Evolutionary conservation across 2,113 vertebrate species (phyloP).

Genomic region (Ailurus styani): DNA sequence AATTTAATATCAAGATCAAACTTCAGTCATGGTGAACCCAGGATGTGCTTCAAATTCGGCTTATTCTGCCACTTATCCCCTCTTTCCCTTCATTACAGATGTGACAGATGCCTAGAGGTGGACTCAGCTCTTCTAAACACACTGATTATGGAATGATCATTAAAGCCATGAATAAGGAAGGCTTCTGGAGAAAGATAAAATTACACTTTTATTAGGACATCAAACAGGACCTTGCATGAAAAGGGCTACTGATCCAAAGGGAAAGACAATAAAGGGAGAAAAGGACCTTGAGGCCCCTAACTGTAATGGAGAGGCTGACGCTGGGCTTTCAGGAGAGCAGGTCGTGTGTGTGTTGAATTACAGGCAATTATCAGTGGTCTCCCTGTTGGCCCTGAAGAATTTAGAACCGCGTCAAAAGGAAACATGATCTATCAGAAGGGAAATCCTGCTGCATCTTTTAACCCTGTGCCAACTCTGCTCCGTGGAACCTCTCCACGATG

Average conservation of each 20-base stretch:
- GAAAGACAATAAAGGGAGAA: not conserved
- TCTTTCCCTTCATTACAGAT: not conserved
- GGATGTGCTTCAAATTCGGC: no score
- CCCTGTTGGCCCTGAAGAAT: constrained; percentile 70
- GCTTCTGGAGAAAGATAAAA: constrained; percentile 64
- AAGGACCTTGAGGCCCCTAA: not conserved
- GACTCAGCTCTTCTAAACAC: not conserved
- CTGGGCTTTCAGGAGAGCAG: not conserved
- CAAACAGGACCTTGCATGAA: constrained; percentile 55
- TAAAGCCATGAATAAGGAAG: not conserved
- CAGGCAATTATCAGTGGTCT: constrained; percentile 74
- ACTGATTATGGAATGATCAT: constrained; percentile 38
- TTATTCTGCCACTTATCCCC: not conserved
- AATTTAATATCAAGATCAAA: not conserved
- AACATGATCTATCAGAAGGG: constrained; percentile 69
- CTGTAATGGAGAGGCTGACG: constrained; percentile 59
- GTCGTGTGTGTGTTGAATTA: constrained; percentile 73
- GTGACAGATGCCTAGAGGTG: not conserved
- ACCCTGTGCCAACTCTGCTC: not conserved
- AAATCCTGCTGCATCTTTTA: constrained; percentile 49
- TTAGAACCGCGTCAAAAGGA: constrained; percentile 53
- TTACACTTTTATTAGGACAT: constrained; percentile 65
- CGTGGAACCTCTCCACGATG: not conserved
- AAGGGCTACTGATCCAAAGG: constrained; percentile 50
- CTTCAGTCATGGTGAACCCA: not conserved